phyloP scores from a whole-genome alignment of 2,113 vertebrate species.

The Nothocercus julius region DNA sequence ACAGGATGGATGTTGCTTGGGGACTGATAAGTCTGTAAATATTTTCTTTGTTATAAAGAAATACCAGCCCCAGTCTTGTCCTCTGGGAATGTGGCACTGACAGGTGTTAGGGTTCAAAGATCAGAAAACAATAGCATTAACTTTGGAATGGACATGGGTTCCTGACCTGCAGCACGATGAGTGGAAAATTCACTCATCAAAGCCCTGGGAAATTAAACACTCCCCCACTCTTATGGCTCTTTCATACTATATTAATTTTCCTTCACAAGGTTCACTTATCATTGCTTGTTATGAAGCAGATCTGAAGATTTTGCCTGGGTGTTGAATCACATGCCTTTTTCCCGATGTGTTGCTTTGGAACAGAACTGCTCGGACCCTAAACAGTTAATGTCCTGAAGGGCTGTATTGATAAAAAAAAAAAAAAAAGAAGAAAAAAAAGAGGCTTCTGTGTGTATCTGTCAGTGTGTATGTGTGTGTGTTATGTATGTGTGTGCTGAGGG shows the following conservation, averaged over 20 bases:
- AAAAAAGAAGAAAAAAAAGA: neutral
- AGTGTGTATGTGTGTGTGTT: neutral
- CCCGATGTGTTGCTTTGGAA: neutral
- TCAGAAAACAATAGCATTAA: slow-evolving; percentile 61
- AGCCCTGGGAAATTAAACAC: slow-evolving; percentile 23
- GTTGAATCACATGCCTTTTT: neutral
- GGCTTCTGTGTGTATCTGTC: fast-evolving
- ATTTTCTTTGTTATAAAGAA: slow-evolving; percentile 42
- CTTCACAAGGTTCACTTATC: neutral
- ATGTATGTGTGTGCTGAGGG: fast-evolving
- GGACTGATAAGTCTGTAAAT: slow-evolving; percentile 2
- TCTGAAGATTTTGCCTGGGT: neutral
- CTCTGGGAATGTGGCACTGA: slow-evolving; percentile 32
- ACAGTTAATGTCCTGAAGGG: neutral
- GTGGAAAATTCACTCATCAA: slow-evolving; percentile 5
- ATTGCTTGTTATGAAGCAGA: neutral
- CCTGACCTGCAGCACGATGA: slow-evolving; percentile 5
- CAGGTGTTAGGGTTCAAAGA: slow-evolving; percentile 64
- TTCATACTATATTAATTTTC: neutral
- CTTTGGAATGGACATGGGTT: slow-evolving; percentile 38
- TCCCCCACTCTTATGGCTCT: neutral
- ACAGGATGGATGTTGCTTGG: slow-evolving; percentile 1
- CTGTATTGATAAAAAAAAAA: neutral
- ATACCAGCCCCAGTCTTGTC: neutral
- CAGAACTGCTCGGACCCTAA: neutral